Percentiles rank a stretch among this genome's conserved stretches.
phyloP scores from a whole-genome alignment of 2,888 invertebrate genomes.

The Acrocera orbiculus region DNA sequence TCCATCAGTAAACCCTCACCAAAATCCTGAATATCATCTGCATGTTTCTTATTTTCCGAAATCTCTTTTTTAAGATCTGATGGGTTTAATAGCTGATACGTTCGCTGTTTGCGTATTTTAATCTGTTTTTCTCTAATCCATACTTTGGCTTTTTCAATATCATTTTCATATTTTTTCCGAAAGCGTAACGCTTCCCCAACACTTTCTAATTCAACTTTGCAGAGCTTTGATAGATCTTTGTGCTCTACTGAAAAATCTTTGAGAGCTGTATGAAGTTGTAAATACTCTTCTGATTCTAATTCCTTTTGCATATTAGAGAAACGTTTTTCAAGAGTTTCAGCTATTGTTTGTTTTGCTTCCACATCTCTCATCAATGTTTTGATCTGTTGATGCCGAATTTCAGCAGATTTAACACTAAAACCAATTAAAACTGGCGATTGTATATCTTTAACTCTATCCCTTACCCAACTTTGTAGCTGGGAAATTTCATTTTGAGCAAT shows the following conservation, averaged over 20 bases:
- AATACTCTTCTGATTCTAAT: constrained; percentile 67
- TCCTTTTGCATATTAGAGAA: constrained; percentile 70
- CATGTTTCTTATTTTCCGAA: constrained; percentile 53
- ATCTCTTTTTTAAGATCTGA: constrained; percentile 70
- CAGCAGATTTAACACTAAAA: constrained; percentile 58
- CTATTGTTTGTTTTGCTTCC: constrained; percentile 63
- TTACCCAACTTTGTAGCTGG: constrained; percentile 63
- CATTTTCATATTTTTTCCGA: constrained; percentile 57
- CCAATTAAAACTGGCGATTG: constrained; percentile 51
- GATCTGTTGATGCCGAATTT: constrained; percentile 50
- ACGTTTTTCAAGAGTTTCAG: constrained; percentile 68
- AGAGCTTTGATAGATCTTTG: constrained; percentile 47
- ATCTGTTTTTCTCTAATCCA: constrained; percentile 66
- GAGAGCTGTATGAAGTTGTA: constrained; percentile 55
- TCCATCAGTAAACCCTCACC: constrained; percentile 56
- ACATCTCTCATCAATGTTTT: constrained; percentile 66
- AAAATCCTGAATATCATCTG: constrained; percentile 59
- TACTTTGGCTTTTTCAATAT: constrained; percentile 57
- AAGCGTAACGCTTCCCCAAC: constrained; percentile 51
- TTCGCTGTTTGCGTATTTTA: constrained; percentile 51
- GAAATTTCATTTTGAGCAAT: constrained; percentile 64
- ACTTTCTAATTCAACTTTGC: constrained; percentile 56
- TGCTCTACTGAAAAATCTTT: constrained; percentile 57
- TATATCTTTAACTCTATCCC: constrained; percentile 49
- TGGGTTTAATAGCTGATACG: constrained; percentile 62